Base-by-base conservation (phyloP, 2,113 vertebrate species). In the Notarius lentiginosus region DNA sequence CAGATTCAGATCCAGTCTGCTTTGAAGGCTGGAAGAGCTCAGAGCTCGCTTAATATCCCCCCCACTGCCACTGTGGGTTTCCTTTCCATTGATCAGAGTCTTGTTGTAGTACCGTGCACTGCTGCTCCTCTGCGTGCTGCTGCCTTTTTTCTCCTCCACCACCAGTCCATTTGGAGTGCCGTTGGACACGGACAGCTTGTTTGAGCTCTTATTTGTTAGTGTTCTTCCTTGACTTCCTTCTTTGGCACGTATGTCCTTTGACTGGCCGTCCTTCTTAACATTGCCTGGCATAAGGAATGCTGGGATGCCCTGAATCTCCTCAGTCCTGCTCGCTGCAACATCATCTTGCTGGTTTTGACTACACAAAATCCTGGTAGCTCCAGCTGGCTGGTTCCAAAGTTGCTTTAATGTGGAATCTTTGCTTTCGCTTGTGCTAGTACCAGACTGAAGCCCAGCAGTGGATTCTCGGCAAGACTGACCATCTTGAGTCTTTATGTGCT, bases 21-120 rank as follows among this genome's bases (percentile, higher is more conserved):
- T 92, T 47, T 95, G 95, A 89, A 97, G 95, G 90, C 91, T 95
- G 68, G 94, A 91, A 68, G 97, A 97, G 91, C 96, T 96, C 91
- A 96, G 96, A 0, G 96, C 95, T 0, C 95, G 95, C 49, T 93
- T 92, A 18, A 96, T 91, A 49, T 96, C 94, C 0, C 87, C 88
- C 0, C 93, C 90, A 0, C 90, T 70, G 6, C 58, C 2, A 84
- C 83, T 0, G 84, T 55, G 85, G 89, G 55, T 79, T 6, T 87
- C 89, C 34, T 89, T 91, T 7, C 90, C 93, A 17, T 92, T 94
- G 79, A 89, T 41, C 20, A 92, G 90, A 76, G 90, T 92, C 0
- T 91, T 93, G 24, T n/a, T 88, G 84, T 89, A 82, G n/a, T 91
- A 49, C 5, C 91, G 84, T 27, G 20, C 88, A 73, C 80, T 22